These are phyloP conservation scores for Gerosis bhagava DNA, from an alignment of 2,888 invertebrate genomes.

Conservation along the genomic window DNA sequence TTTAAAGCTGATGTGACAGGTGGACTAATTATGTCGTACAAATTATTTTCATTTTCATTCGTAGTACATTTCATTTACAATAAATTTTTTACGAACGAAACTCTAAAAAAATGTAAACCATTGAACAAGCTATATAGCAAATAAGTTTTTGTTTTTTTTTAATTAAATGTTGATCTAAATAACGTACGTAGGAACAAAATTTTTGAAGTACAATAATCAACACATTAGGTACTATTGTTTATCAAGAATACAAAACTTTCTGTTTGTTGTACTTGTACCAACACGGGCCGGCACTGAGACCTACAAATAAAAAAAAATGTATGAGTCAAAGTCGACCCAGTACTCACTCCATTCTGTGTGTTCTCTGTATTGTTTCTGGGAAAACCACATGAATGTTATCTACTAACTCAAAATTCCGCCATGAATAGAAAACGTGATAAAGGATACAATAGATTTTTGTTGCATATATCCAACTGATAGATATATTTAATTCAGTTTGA, in stretches of 20 bases:
- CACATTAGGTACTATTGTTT: too few relatives aligned
- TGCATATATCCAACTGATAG: slow-evolving; percentile 10
- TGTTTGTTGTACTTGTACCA: slow-evolving; percentile 33
- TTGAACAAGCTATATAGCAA: too few relatives aligned
- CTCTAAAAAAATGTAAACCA: too few relatives aligned
- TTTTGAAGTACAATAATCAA: too few relatives aligned
- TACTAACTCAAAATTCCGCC: slow-evolving; percentile 11
- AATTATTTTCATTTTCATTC: too few relatives aligned
- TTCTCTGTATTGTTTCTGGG: slow-evolving; percentile 29
- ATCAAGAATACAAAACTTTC: slow-evolving; percentile 8
- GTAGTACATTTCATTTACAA: too few relatives aligned
- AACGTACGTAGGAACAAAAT: too few relatives aligned
- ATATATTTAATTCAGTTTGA: slow-evolving; percentile 7
- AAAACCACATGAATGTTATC: slow-evolving; percentile 37
- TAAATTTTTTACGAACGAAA: too few relatives aligned
- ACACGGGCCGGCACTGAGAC: slow-evolving; percentile 16
- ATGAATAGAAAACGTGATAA: slow-evolving; percentile 27
- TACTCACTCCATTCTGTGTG: slow-evolving; percentile 26
- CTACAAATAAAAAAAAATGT: slow-evolving; percentile 29
- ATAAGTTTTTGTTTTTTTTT: too few relatives aligned
- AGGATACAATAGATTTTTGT: slow-evolving; percentile 15
- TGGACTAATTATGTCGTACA: too few relatives aligned
- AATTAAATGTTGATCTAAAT: too few relatives aligned
- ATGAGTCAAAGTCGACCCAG: slow-evolving; percentile 29
- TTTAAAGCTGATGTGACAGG: too few relatives aligned